Percentiles rank a stretch among this genome's conserved stretches.
These are phyloP conservation scores for Polydrusus tereticollis DNA, from an alignment of 2,888 invertebrate species.

Conservation along the genomic window DNA sequence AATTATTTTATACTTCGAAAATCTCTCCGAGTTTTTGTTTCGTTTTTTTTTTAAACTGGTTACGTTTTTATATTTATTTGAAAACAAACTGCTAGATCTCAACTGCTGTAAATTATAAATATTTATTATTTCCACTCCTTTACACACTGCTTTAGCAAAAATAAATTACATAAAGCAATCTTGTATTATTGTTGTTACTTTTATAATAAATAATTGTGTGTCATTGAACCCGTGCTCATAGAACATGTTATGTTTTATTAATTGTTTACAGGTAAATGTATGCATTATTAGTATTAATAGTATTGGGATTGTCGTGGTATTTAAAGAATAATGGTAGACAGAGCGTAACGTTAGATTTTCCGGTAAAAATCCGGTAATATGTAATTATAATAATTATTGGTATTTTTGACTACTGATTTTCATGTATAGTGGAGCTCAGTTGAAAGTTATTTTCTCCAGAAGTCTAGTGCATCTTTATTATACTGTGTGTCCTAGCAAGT, in stretches of 20 bases:
- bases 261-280: slow-evolving; percentile 15
- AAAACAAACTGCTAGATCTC: no score
- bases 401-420: no score
- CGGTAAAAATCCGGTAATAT: background rate
- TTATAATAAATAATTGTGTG: slow-evolving; percentile 2
- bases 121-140: background rate
- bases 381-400: background rate
- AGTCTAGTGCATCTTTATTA: no score
- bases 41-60: no score
- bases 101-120: background rate
- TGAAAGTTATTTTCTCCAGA: no score
- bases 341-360: background rate
- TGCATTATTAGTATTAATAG: background rate
- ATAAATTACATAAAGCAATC: background rate
- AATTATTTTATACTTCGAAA: no score
- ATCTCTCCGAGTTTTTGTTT: no score
- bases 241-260: slow-evolving; percentile 27
- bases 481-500: no score
- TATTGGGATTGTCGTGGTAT: background rate
- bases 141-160: background rate
- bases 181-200: slow-evolving; percentile 1
- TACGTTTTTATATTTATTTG: no score
- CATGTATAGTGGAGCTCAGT: no score
- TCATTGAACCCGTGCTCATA: slow-evolving; percentile 27
- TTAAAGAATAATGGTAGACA: background rate